Base-by-base conservation (phyloP, 2,113 vertebrate species). In the Alectura lathami region DNA sequence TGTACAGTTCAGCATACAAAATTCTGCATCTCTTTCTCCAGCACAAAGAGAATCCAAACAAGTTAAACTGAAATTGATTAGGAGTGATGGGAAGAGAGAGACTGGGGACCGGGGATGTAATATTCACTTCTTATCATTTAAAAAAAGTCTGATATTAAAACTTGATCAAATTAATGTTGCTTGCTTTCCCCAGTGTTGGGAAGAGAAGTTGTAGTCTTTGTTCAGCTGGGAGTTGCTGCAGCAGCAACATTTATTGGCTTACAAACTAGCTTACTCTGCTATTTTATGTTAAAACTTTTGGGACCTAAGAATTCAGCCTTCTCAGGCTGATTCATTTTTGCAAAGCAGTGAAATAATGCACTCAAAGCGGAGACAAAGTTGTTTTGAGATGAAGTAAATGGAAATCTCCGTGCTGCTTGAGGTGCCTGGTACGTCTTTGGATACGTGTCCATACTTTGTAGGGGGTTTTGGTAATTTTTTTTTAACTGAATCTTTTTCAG, bases 401-500 rank as follows among this genome's bases (percentile, higher is more conserved):
- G 92, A 88, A 76, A 48, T 50, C 60, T 91, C 43, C 56, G n/a
- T 54, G 27, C 50, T 86, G 15, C 57, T 59, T 63, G 70, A 84
- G 30, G 68, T 80, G 57, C 38, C 36, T 50, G 43, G 47, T 81
- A 59, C 0, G 8, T 68, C 82, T 95, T 96, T 94, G 80, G 67
- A 43, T 96, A 30, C 3, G 1, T 69, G 51, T 93, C 63, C 66
- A 73, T 78, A 7, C 20, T 73, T 73, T 17, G 29, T 51, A 62
- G 62, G 24, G 45, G 57, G 81, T 80, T 93, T 75, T 34, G 0
- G 47, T 75, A 56, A 36, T 40, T 51, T 50, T 87, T 70, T 45
- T 63, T 92, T 13, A 8, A 62, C 32, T 86, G 42, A 90, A 92
- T 97, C 75, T 76, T 84, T 82, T 86, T 95, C 70, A 66, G 48